Evolutionary conservation across 2,888 invertebrate genomes (phyloP), one percentile per base, ranked within the genome.

Genomic region (Cabera pusaria): DNA sequence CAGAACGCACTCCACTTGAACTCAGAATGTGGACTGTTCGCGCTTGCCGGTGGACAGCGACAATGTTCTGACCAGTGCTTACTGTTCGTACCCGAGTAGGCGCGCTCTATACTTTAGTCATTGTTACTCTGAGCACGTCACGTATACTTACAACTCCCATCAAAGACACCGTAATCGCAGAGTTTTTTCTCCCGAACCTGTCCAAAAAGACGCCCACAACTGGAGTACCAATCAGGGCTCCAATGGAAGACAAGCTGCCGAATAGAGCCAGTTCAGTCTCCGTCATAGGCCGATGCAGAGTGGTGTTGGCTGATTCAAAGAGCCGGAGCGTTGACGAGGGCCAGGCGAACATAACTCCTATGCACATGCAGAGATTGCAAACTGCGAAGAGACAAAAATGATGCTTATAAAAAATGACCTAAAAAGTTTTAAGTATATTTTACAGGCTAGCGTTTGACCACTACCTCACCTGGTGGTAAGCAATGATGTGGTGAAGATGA

Each of bases 311-410:
- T 0, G 79, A 77, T 5, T 57, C 60, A 59, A 83, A 84, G 10
- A 80, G 68, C 0, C 52, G 51, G 1, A 78, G 46, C 0, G 74
- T 78, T 0, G 74, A 73, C 0, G 82, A 80, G 0, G 83, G 83
- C 80, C 81, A 83, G 0, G 77, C 62, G 39, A 63, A 72, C 44
- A 75, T 63, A 1, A 83, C 28, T 0, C 81, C 81, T 56, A 78
- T 58, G 3, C 62, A 70, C 19, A 66, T 33, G 38, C 72, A 72
- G 8, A 72, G 56, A 51, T 65, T 72, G 49, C 74, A 66, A 8
- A 75, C 83, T 83, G 61, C 4, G 17, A 7, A 1, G n/a, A n/a
- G n/a, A n/a, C n/a, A n/a, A 14, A 14, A 14, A 14, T 14, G 4
- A 14, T 14, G 14, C 3, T 14, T 14, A 3, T 14, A 14, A n/a